phyloP scores from a whole-genome alignment of 2,888 invertebrate genomes.

The Mythimna lalbum region DNA sequence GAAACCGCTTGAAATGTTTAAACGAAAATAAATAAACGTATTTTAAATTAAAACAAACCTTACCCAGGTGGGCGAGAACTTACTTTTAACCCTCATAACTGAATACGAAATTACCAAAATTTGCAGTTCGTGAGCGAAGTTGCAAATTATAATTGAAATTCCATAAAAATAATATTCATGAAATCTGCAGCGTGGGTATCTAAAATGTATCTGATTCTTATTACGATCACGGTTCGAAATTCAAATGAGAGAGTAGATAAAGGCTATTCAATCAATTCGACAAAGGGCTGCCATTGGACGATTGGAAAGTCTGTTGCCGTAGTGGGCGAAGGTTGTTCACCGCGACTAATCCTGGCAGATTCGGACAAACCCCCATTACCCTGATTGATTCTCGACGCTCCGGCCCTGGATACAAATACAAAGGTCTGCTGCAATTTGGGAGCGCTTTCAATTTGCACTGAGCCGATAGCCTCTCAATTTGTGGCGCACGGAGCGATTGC shows the following conservation, averaged over 20 bases:
- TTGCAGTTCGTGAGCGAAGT: conserved; percentile 47
- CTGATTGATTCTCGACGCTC: conserved; percentile 87
- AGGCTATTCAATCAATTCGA: conserved; percentile 76
- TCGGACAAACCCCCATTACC: conserved; percentile 86
- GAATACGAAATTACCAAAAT: conserved; percentile 57
- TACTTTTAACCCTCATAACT: conserved; percentile 45
- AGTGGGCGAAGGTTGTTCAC: conserved; percentile 72
- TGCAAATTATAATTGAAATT: conserved; percentile 48
- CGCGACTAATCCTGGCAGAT: conserved; percentile 85
- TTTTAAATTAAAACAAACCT: conserved; percentile 24
- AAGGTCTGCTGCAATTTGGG: conserved; percentile 85
- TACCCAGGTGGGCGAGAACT: conserved; percentile 42
- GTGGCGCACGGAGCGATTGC: conserved; percentile 74
- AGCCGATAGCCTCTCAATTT: conserved; percentile 83
- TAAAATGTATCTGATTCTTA: conserved; percentile 47
- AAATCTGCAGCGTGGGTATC: conserved; percentile 23
- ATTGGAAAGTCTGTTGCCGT: conserved; percentile 75
- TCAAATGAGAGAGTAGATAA: conserved; percentile 61
- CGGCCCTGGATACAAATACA: conserved; percentile 85
- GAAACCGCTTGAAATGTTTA: conserved; percentile 3
- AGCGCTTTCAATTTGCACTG: conserved; percentile 88
- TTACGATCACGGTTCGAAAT: conserved; percentile 50
- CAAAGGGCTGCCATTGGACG: conserved; percentile 73
- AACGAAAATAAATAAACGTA: conserved; percentile 19
- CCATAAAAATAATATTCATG: conserved; percentile 36